These are phyloP conservation scores for Equus quagga DNA, from an alignment of 2,113 vertebrate species.

Conservation along the genomic window DNA sequence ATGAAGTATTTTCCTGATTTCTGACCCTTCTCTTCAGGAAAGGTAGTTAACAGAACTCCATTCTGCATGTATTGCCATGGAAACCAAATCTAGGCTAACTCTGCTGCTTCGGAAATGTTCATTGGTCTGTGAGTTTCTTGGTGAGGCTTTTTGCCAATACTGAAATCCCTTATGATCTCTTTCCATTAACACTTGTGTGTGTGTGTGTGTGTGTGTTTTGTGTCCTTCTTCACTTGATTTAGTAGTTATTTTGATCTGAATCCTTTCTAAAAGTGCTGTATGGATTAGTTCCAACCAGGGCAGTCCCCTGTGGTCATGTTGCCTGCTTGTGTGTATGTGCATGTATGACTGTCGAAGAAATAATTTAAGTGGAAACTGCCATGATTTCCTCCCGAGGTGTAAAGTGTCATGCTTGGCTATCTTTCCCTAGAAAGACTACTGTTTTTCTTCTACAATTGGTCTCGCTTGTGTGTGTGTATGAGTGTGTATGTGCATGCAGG, in stretches of 20 bases:
- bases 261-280: neutral
- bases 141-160: slow-evolving; percentile 26
- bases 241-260: neutral
- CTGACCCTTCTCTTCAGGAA: slow-evolving; percentile 52
- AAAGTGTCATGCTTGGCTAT: neutral
- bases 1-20: slow-evolving; percentile 58
- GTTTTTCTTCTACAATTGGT: neutral
- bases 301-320: neutral
- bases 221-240: neutral
- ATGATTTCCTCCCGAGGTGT: neutral
- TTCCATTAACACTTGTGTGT: neutral
- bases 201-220: neutral
- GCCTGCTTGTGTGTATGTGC: neutral
- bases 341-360: neutral
- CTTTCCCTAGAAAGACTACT: neutral
- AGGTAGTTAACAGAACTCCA: slow-evolving; percentile 26
- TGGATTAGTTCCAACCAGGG: neutral
- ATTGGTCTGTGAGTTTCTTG: slow-evolving; percentile 58
- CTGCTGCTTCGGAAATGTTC: slow-evolving; percentile 38
- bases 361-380: neutral
- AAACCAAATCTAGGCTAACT: slow-evolving; percentile 73
- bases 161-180: neutral
- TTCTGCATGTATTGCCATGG: slow-evolving; percentile 75
- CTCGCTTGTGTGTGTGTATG: neutral
- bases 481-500: neutral